Percentiles rank a stretch among this genome's conserved stretches.
Conservation (phyloP, 2,797 vertebrate genomes). For the Nannoperca australis region DNA sequence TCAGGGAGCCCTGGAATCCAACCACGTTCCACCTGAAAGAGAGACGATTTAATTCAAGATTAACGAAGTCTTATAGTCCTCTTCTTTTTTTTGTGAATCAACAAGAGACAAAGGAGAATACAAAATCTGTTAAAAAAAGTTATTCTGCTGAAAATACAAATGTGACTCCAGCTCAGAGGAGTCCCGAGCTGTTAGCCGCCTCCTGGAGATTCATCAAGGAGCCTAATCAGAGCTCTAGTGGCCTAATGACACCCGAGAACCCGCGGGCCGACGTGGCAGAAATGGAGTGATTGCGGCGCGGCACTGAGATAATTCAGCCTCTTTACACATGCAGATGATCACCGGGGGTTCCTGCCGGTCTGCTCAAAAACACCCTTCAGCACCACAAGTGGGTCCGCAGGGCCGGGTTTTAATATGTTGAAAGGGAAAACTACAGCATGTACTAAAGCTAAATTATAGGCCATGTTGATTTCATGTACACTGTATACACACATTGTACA, state of each 20-base stretch:
- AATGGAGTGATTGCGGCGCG: conserved; percentile 38
- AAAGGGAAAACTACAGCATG: not conserved
- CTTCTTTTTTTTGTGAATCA: not conserved
- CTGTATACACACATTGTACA: not conserved
- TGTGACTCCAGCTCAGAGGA: conserved; percentile 20
- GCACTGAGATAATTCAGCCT: conserved; percentile 36
- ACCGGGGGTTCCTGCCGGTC: conserved; percentile 16
- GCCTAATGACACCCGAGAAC: conserved; percentile 24
- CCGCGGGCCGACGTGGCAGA: not conserved
- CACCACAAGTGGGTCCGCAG: not conserved
- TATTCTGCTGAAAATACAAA: not conserved
- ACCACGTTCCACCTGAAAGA: conserved; percentile 93
- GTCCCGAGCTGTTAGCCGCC: not conserved
- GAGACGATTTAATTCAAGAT: not conserved
- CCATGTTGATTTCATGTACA: not conserved
- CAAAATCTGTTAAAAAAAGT: not conserved
- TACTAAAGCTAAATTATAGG: not conserved
- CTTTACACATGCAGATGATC: conserved; percentile 37
- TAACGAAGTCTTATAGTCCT: too few relatives aligned
- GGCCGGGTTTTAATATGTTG: not conserved
- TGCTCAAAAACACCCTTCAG: conserved; percentile 12
- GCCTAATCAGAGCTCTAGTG: conserved; percentile 33
- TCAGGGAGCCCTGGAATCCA: conserved; percentile 93
- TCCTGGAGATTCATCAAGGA: conserved; percentile 24
- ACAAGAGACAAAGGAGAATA: not conserved